Percentiles rank a stretch among this genome's conserved stretches.
phyloP scores from a whole-genome alignment of 2,797 vertebrate genomes.

The Cuniculus paca region DNA sequence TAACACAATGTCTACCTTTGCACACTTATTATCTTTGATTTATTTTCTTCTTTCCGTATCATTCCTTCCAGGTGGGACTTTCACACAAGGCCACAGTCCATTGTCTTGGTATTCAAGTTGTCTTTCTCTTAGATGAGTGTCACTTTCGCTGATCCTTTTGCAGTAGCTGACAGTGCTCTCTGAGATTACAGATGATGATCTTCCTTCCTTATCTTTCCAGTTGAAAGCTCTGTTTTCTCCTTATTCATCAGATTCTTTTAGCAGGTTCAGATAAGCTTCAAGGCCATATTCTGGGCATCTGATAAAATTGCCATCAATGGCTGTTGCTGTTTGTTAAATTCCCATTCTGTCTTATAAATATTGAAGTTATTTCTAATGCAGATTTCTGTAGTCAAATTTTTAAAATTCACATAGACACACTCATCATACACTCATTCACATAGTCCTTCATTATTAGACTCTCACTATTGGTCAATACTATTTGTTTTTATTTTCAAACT shows the following conservation, averaged over 20 bases:
- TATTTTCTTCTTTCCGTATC: background rate
- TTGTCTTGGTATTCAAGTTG: background rate
- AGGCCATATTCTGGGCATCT: constrained; percentile 54
- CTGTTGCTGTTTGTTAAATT: constrained; percentile 44
- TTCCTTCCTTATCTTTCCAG: constrained; percentile 1
- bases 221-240: background rate
- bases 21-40: background rate
- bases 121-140: background rate
- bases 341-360: background rate
- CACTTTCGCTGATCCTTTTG: background rate
- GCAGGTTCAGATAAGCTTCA: constrained; percentile 42
- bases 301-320: constrained; percentile 34
- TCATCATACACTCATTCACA: background rate
- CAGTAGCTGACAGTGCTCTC: background rate
- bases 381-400: background rate
- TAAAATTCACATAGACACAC: background rate
- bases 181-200: constrained; percentile 1
- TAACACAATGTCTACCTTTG: background rate
- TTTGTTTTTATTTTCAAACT: background rate
- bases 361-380: background rate
- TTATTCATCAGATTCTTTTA: constrained; percentile 52
- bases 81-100: background rate
- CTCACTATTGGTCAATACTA: background rate
- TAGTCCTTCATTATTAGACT: background rate
- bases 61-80: background rate